Percentiles rank a stretch among this genome's conserved stretches.
These are phyloP conservation scores for Pseudopleuronectes americanus DNA, from an alignment of 2,797 vertebrate species.

Conservation along the genomic window DNA sequence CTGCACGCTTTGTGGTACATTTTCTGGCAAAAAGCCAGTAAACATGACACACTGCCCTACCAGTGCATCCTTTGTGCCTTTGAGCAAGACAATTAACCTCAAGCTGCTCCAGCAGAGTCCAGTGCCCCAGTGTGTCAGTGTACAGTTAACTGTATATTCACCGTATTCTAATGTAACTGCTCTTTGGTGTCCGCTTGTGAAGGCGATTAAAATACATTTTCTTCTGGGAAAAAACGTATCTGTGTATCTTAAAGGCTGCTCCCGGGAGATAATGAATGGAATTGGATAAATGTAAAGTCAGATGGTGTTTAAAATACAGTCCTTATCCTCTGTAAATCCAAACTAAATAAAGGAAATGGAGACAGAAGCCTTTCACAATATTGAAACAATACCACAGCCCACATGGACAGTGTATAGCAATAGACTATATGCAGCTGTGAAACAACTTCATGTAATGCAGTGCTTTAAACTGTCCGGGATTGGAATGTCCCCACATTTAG, in stretches of 20 bases:
- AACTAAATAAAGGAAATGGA: slow-evolving; percentile 46
- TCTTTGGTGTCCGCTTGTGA: slow-evolving; percentile 9
- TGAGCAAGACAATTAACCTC: slow-evolving; percentile 4
- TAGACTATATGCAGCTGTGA: slow-evolving; percentile 31
- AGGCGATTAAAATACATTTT: slow-evolving; percentile 8
- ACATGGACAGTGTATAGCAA: slow-evolving; percentile 16
- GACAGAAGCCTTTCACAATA: slow-evolving; percentile 33
- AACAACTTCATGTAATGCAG: slow-evolving; percentile 32
- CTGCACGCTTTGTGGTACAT: not conserved
- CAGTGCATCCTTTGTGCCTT: not conserved
- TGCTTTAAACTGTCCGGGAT: slow-evolving; percentile 32
- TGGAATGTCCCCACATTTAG: slow-evolving; percentile 38
- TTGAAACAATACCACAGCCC: slow-evolving; percentile 42
- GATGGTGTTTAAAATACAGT: slow-evolving; percentile 32
- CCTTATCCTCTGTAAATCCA: slow-evolving; percentile 41
- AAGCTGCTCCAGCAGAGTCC: not conserved
- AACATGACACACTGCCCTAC: not conserved
- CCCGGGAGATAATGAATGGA: slow-evolving; percentile 27
- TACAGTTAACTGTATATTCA: slow-evolving; percentile 11
- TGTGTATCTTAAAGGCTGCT: slow-evolving; percentile 25
- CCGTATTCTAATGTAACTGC: slow-evolving; percentile 6
- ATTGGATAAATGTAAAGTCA: slow-evolving; percentile 29
- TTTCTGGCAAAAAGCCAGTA: not conserved
- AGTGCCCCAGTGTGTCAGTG: not conserved
- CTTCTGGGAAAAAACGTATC: slow-evolving; percentile 11